phyloP scores from a whole-genome alignment of 2,888 invertebrate genomes.

The Lepidochitona cinerea region DNA sequence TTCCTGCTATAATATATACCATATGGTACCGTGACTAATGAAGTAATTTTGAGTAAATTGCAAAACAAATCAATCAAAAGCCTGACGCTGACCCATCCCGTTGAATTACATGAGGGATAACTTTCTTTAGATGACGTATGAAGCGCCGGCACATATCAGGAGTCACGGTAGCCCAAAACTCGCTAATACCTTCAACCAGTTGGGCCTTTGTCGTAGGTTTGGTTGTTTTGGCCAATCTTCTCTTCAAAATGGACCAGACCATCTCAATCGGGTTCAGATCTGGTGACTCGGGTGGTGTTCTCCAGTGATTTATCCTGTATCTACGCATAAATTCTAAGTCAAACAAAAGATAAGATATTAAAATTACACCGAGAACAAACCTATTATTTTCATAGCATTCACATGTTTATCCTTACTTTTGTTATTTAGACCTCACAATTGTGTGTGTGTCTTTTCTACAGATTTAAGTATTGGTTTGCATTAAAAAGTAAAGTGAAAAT shows the following conservation, averaged over 20 bases:
- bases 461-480: no score
- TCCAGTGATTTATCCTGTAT: background rate
- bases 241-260: background rate
- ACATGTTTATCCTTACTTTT: background rate
- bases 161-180: background rate
- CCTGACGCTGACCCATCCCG: background rate
- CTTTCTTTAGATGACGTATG: background rate
- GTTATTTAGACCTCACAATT: no score
- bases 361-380: no score
- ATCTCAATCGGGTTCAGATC: background rate
- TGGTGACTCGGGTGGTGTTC: background rate
- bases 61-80: no score
- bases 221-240: background rate
- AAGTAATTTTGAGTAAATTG: no score
- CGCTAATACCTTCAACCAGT: background rate
- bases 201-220: background rate
- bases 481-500: no score
- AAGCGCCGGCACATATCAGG: background rate
- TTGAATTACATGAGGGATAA: background rate
- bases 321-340: background rate
- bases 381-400: no score
- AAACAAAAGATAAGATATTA: background rate
- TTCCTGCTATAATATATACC: no score
- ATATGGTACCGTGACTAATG: no score
- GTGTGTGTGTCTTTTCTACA: no score